Base-by-base conservation (phyloP, 1,140 invertebrate species). In the Eurosta solidaginis region DNA sequence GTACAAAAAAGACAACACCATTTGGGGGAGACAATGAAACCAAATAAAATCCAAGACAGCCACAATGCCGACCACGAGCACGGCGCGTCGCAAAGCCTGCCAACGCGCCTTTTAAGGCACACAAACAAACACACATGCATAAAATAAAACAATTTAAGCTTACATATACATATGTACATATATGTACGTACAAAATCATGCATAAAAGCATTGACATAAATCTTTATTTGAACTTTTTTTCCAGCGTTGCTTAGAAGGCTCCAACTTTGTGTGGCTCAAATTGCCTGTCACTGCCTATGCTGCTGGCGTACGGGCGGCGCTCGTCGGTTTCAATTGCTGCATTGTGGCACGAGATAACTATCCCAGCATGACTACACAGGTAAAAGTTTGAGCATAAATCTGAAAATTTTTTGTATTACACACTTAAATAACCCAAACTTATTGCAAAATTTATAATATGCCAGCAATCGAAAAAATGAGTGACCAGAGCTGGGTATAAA, bases 341-440 rank as follows among this genome's bases (percentile, higher is more conserved):
- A 68, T 68, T 68, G 33, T 68, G 59, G 59, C 59, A 68, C 59
- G 59, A 68, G 59, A 68, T 68, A 68, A 68, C 33, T 9, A 54
- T 20, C 33, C 59, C 33, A n/a, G n/a, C n/a, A n/a, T n/a, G n/a
- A n/a, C n/a, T n/a, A n/a, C n/a, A n/a, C n/a, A n/a, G n/a, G n/a
- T n/a, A n/a, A n/a, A n/a, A n/a, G n/a, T n/a, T n/a, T n/a, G n/a
- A n/a, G n/a, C n/a, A n/a, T n/a, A n/a, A n/a, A n/a, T n/a, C n/a
- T n/a, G n/a, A n/a, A n/a, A n/a, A n/a, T n/a, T n/a, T n/a, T n/a
- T n/a, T n/a, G n/a, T n/a, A n/a, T n/a, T n/a, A n/a, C n/a, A n/a
- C n/a, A n/a, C n/a, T n/a, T n/a, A n/a, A n/a, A n/a, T n/a, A n/a
- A n/a, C n/a, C n/a, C n/a, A n/a, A n/a, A n/a, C n/a, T n/a, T n/a